Evolutionary conservation across 2,888 invertebrate species (phyloP).

Genomic region (Melolontha melolontha): DNA sequence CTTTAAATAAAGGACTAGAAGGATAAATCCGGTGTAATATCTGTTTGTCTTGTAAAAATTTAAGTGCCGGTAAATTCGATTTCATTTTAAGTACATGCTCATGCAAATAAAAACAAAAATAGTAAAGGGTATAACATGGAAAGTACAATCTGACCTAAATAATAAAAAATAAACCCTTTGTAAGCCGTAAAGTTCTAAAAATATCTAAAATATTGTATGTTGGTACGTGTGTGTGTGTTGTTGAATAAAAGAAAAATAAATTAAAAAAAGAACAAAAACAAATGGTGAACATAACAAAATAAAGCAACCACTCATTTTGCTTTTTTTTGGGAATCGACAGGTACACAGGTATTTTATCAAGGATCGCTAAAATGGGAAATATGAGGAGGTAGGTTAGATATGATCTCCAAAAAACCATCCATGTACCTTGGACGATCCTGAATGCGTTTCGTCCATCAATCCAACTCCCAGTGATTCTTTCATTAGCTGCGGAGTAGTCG

Average conservation of each 20-base stretch:
- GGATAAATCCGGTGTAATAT: constrained; percentile 28
- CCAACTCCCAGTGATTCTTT: constrained; percentile 81
- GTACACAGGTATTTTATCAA: constrained; percentile 36
- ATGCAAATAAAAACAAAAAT: constrained; percentile 37
- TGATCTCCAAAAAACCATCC: constrained; percentile 63
- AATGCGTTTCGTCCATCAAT: constrained; percentile 70
- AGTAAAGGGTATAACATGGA: constrained; percentile 12
- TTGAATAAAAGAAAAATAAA: constrained; percentile 17
- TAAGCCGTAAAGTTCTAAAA: constrained; percentile 28
- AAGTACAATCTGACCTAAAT: constrained; percentile 2
- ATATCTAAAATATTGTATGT: neutral
- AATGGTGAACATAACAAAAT: constrained; percentile 31
- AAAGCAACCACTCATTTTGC: constrained; percentile 19
- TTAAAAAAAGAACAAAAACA: constrained; percentile 28
- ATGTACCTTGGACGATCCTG: constrained; percentile 64
- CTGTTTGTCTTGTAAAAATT: constrained; percentile 4
- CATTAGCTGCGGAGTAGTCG: constrained; percentile 90
- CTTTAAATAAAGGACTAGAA: constrained; percentile 36
- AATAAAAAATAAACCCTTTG: neutral
- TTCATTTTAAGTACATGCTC: constrained; percentile 42
- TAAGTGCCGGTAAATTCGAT: neutral
- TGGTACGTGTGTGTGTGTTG: constrained; percentile 12
- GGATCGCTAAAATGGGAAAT: constrained; percentile 4
- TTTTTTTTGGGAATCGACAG: constrained; percentile 31
- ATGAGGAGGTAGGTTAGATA: constrained; percentile 48